Evolutionary conservation across 2,113 vertebrate genomes (phyloP), one percentile per base, ranked within the genome.

Genomic region (Suricata suricatta): DNA sequence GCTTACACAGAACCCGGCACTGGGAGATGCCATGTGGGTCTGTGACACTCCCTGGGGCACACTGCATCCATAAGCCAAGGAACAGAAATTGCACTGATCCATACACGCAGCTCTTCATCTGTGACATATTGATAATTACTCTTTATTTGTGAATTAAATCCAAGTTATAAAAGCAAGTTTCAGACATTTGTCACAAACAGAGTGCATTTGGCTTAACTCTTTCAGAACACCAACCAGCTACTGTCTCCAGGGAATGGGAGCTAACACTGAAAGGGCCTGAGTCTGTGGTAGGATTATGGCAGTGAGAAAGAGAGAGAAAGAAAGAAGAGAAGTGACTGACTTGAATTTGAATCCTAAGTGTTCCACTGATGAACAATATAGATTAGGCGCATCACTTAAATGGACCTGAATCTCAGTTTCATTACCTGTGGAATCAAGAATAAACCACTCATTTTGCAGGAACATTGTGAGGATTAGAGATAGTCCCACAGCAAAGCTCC

Each of bases 141-240:
- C 96, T 92, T 83, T 77, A 93, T 93, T 96, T 97, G 85, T 94
- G 90, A 98, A 97, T 96, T 97, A 97, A 97, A 81, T 97, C 96
- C 96, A 96, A 97, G 93, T 85, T 92, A 93, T 84, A 97, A 64
- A 71, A 94, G 72, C 74, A 96, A 91, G 38, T 90, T 97, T 95
- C 60, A 97, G 89, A 92, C 41, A 92, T 92, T 97, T 84, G 81
- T 92, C 38, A 97, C 94, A 94, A 87, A 95, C 64, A 94, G 93
- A 52, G 29, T 93, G 63, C 16, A 96, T 98, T 98, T 89, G 93
- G 66, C 15, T 96, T 95, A 96, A 96, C 80, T 95, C 97, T 96
- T 96, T 97, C 64, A 85, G 52, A 94, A 93, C 60, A 93, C 10
- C 12, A 85, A 52, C 69, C 69, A 52, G 11, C 13, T 89, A 76